Base-by-base conservation (phyloP, 2,888 invertebrate genomes). In the Poecilobothrus nobilitatus region DNA sequence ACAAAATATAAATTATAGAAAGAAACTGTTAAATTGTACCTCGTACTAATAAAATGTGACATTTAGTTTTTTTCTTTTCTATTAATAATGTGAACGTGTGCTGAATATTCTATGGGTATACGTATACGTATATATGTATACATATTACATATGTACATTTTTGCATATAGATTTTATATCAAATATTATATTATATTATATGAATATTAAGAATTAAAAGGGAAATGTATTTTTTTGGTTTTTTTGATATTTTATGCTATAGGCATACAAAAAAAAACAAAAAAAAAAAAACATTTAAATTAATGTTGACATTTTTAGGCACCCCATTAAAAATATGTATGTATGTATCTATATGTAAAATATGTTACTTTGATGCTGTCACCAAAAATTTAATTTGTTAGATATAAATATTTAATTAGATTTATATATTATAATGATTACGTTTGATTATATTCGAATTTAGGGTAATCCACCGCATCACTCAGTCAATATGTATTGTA, bases 221-320 rank as follows among this genome's bases (percentile, higher is more conserved):
- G 53, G 53, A 53, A 53, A 53, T 27, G 5, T 27, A 27, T n/a
- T 44, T 44, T 44, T 44, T 44, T 3, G 44, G 12, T 10, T 44
- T 10, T 44, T 44, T 44, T 44, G 44, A 53, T 41, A 41, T 41
- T 41, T 41, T 41, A 53, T 53, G 53, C 53, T 53, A 15, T 53
- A 53, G 12, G 53, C 53, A 53, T 53, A 53, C 6, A 53, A 53
- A 53, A 53, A 18, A 41, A 27, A 27, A 27, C 5, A 27, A 27
- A 27, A 27, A 5, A 27, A 27, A 5, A 18, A 53, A 53, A 53
- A 53, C 15, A 53, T 18, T 53, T 15, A 53, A 18, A 53, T 53
- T 53, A 53, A 53, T 53, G 18, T 53, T 53, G 53, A 53, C 53
- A 53, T 18, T 53, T 53, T 53, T 53, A 53, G 53, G 53, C n/a